phyloP scores from a whole-genome alignment of 2,797 vertebrate species.

The Meriones psammophilus region DNA sequence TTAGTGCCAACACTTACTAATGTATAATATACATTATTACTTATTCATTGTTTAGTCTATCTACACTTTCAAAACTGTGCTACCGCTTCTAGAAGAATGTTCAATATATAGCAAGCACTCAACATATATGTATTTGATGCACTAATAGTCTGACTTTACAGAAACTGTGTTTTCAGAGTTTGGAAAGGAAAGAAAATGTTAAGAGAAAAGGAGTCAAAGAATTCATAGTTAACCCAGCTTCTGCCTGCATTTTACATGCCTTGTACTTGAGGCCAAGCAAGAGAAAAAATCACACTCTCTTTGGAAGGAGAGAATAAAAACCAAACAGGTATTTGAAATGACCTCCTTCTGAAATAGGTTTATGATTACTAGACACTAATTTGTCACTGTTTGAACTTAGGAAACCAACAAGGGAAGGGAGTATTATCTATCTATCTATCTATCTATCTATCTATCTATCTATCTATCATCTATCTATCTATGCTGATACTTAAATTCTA shows the following conservation, averaged over 20 bases:
- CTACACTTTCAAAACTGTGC: not conserved
- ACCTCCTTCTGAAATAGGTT: constrained; percentile 65
- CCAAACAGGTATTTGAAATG: not conserved
- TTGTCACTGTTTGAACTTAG: not conserved
- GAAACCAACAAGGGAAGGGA: not conserved
- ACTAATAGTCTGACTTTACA: constrained; percentile 12
- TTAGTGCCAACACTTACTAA: not conserved
- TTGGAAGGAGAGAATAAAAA: constrained; percentile 51
- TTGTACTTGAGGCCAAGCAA: constrained; percentile 70
- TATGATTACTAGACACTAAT: not conserved
- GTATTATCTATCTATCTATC: not conserved
- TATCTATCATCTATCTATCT: not conserved
- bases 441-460: not conserved
- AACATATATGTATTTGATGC: not conserved
- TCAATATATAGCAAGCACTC: not conserved
- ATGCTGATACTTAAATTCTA: not conserved
- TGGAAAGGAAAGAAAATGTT: not conserved
- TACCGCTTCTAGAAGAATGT: not conserved
- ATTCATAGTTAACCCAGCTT: constrained; percentile 37
- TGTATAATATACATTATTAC: not conserved
- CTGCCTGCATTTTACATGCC: constrained; percentile 48
- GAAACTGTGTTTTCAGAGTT: constrained; percentile 38
- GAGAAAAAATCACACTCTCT: constrained; percentile 46
- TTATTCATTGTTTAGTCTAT: not conserved
- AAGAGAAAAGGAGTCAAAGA: not conserved